phyloP scores from a whole-genome alignment of 2,797 vertebrate genomes.

The Nothura maculosa region DNA sequence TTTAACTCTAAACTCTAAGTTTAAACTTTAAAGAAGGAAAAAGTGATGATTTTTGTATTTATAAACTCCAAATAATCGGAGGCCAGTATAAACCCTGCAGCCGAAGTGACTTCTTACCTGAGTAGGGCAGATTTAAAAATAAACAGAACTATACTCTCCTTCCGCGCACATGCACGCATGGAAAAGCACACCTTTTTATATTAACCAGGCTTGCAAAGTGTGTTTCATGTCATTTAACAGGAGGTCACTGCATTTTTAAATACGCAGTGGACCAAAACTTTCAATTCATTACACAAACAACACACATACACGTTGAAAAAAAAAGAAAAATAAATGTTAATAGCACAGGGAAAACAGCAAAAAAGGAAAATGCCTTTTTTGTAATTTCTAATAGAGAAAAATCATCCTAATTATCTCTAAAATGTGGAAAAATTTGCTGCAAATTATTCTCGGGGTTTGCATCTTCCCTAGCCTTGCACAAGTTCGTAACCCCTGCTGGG shows the following conservation, averaged over 20 bases:
- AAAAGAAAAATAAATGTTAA: neutral
- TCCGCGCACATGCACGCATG: neutral
- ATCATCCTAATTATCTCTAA: neutral
- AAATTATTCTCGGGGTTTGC: neutral
- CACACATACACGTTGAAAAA: neutral
- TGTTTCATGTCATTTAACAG: conserved; percentile 59
- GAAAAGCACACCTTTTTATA: conserved; percentile 47
- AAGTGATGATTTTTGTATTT: conserved; percentile 53
- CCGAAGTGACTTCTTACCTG: neutral
- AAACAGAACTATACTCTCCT: conserved; percentile 4
- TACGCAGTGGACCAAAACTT: conserved; percentile 63
- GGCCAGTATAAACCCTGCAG: neutral
- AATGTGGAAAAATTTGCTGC: neutral
- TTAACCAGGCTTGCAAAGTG: conserved; percentile 41
- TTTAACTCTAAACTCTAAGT: conserved; percentile 19
- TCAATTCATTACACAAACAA: conserved; percentile 65
- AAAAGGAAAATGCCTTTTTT: conserved; percentile 6
- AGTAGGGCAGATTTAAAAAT: neutral
- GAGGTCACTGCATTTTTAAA: conserved; percentile 71
- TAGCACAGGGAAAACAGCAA: neutral
- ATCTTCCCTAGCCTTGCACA: neutral
- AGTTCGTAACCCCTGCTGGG: neutral
- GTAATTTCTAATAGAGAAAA: neutral
- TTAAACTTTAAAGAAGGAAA: conserved; percentile 14
- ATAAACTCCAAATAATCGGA: conserved; percentile 60